Percentiles rank a stretch among this genome's conserved stretches.
These are phyloP conservation scores for Tragelaphus imberbis DNA, from an alignment of 2,113 vertebrate species.

Conservation along the genomic window DNA sequence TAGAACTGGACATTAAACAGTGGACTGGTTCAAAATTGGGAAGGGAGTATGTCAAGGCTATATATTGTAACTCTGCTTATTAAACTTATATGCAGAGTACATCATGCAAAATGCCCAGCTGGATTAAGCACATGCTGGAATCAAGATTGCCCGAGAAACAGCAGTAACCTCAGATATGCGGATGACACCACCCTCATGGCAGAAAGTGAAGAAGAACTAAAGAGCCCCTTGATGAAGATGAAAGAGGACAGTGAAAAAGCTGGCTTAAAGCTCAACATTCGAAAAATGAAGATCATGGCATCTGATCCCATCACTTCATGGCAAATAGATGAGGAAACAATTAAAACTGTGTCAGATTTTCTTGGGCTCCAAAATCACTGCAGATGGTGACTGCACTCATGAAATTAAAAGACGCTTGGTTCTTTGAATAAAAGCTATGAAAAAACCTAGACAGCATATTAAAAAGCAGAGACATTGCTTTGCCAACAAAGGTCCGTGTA, in stretches of 20 bases:
- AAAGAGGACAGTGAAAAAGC: background rate
- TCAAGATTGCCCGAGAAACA: background rate
- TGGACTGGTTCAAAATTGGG: background rate
- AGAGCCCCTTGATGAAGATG: background rate
- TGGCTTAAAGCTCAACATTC: background rate
- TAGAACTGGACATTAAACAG: background rate
- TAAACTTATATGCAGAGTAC: background rate
- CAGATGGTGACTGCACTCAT: background rate
- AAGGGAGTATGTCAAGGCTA: background rate
- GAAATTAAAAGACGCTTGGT: background rate
- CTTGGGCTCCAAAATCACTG: background rate
- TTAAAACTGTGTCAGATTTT: background rate
- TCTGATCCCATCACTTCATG: background rate
- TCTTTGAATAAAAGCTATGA: background rate
- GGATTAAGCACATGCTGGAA: background rate
- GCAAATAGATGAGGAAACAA: background rate
- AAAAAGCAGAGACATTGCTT: background rate
- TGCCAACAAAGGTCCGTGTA: background rate
- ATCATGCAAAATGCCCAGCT: background rate
- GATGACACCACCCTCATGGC: background rate
- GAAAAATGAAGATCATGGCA: background rate
- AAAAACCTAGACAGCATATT: background rate
- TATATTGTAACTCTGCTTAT: background rate
- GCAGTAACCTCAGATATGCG: background rate
- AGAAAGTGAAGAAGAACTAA: background rate